Percentiles rank a stretch among this genome's conserved stretches.
Conservation (phyloP, 2,888 invertebrate species). For the Anagyrus pseudococci region DNA sequence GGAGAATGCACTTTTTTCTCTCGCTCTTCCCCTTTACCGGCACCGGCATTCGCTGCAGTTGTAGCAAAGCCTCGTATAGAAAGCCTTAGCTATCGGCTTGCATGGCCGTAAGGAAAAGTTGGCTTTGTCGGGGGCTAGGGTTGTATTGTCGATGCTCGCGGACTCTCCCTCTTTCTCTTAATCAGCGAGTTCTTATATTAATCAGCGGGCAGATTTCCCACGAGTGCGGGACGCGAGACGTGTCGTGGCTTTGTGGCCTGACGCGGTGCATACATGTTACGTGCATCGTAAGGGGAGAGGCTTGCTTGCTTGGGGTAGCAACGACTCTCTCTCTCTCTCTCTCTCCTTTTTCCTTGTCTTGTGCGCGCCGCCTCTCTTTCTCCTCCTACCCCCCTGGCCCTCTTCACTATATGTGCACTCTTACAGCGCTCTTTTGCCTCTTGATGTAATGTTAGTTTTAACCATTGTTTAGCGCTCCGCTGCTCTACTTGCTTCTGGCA, state of each 20-base stretch:
- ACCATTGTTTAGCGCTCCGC: no score
- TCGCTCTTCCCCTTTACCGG: not conserved
- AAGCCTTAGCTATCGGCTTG: no score
- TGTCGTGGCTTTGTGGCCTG: no score
- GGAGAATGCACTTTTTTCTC: conserved; percentile 18
- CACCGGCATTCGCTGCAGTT: conserved; percentile 18
- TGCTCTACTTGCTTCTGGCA: no score
- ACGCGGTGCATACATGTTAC: no score
- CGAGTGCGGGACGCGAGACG: conserved; percentile 27
- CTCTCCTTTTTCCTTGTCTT: not conserved
- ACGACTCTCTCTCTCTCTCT: conserved; percentile 6
- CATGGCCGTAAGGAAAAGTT: no score
- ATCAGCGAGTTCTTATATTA: conserved; percentile 34
- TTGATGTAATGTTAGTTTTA: no score
- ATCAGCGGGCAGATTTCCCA: conserved; percentile 39
- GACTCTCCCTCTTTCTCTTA: not conserved
- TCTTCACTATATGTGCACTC: no score
- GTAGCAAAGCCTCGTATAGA: not conserved
- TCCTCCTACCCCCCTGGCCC: not conserved
- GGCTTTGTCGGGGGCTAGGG: no score
- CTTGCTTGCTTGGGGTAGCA: conserved; percentile 22
- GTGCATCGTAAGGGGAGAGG: not conserved
- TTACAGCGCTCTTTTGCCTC: no score
- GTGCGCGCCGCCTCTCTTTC: not conserved
- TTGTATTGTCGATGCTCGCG: not conserved